Base-by-base conservation (phyloP, 2,888 invertebrate genomes). In the Sarcophaga rosellei region DNA sequence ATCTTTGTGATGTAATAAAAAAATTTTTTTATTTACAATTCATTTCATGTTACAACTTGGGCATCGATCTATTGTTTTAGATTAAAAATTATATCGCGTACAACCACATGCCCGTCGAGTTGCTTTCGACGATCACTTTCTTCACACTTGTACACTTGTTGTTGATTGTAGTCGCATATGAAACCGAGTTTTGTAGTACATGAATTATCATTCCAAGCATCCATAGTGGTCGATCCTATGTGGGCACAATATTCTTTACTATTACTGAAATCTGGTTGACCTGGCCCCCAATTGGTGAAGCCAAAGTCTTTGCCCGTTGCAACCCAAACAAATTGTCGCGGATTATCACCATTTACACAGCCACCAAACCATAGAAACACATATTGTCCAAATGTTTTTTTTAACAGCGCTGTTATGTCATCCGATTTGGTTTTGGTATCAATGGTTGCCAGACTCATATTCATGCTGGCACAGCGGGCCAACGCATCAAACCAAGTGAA, bases 131-230 rank as follows among this genome's bases (percentile, higher is more conserved):
- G 15, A 53, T 59, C 35, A 59, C 25, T 15, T 6, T 69, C 25
- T n/a, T 81, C 17, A 15, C 69, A 69, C 4, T 45, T 47, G 62
- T n/a, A 63, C 20, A 23, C 20, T 62, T 53, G 45, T 62, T 53
- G 45, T 17, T 21, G 53, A 53, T 23, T 74, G 25, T 72, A 63
- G 45, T 84, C 80, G 21, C 84, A 84, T 35, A 84, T 84, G 47
- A 72, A 84, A 20, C 84, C 84, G 35, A 45, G 80, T 57, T 23
- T 1, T 1, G 1, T 5, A 0, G 63, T 59, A 12, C 84, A 84
- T 2, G 25, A 25, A 59, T 79, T 53, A 70, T 79, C 84, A 45
- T 84, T 84, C 84, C 84, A 84, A 57, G 53, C 70, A 75, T 75
- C 12, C 47, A 15, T 15, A 45, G 57, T 11, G 20, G 17, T 74